Base-by-base conservation (phyloP, 2,888 invertebrate species). In the Polyommatus iphigenia region DNA sequence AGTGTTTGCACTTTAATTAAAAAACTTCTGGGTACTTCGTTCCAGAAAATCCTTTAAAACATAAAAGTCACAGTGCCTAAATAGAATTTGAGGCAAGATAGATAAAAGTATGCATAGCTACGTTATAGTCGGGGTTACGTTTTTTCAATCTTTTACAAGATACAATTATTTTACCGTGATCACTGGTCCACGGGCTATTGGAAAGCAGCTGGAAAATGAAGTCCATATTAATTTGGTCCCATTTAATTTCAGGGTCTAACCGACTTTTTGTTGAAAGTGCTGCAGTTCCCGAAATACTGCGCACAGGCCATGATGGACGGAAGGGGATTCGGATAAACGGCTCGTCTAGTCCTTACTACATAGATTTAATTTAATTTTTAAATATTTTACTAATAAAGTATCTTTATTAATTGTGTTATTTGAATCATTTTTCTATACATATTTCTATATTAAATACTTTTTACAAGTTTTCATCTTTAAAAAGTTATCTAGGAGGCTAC, bases 231-330 rank as follows among this genome's bases (percentile, higher is more conserved):
- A 62, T 67, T 29, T 29, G 15, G 29, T 67, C 5, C 20, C 3
- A 77, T 78, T 85, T 81, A 81, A 83, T 95, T 95, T 79, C 94
- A 97, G 97, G 95, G 95, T 76, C 83, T 96, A 50, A 95, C 96
- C 29, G 96, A 96, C 83, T 86, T 97, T 80, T 89, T 97, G 78
- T 90, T 97, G 41, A 91, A 95, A 84, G 96, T 96, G 6, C 87
- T 96, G 46, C 97, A 97, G 86, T 96, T 97, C 84, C 96, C 97
- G 6, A 95, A 95, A 85, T 95, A 95, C 85, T 97, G 97, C 85
- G 96, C 96, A 8, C 92, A 95, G 85, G 95, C 95, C 15, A 96
- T 97, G 96, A 88, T 96, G 92, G 95, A 95, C 77, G 95, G 96
- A 83, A 94, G 91, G 85, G 91, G 95, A 77, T 91, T 95, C 78